Conservation (phyloP, 2,888 invertebrate genomes). For the Amblyjoppa fuscipennis region DNA sequence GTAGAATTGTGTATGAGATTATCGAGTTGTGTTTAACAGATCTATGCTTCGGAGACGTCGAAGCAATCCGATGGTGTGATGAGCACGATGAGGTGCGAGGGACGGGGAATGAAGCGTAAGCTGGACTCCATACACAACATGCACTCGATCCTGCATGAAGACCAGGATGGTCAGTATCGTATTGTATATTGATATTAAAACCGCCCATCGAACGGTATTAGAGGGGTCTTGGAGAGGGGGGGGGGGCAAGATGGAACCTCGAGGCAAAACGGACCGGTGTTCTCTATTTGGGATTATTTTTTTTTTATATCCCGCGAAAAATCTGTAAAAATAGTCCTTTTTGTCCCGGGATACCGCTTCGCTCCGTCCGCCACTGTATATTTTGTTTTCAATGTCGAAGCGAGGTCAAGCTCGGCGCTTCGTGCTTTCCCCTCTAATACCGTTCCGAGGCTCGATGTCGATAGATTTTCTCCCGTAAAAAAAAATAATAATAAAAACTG, state of each 20-base stretch:
- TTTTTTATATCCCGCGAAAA: background rate
- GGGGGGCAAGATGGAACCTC: no score
- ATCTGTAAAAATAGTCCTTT: no score
- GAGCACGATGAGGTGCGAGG: conserved; percentile 84
- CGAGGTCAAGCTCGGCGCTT: background rate
- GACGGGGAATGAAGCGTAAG: conserved; percentile 85
- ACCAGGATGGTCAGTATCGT: conserved; percentile 85
- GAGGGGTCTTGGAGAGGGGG: background rate
- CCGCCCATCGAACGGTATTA: conserved; percentile 2
- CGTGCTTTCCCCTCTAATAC: background rate
- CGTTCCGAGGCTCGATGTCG: background rate
- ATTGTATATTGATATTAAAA: conserved; percentile 75
- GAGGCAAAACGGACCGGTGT: no score
- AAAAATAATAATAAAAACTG: background rate
- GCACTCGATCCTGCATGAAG: conserved; percentile 85
- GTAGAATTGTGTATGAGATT: conserved; percentile 84
- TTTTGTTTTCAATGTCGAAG: no score
- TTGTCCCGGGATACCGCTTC: no score
- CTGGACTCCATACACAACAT: conserved; percentile 85
- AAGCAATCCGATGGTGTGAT: conserved; percentile 85
- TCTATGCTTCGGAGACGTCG: conserved; percentile 84
- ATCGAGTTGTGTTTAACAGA: conserved; percentile 85
- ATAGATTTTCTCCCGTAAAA: background rate
- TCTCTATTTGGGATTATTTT: background rate
- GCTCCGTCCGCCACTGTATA: no score